Evolutionary conservation across 2,888 invertebrate genomes (phyloP).

Genomic region (Hypena proboscidalis): DNA sequence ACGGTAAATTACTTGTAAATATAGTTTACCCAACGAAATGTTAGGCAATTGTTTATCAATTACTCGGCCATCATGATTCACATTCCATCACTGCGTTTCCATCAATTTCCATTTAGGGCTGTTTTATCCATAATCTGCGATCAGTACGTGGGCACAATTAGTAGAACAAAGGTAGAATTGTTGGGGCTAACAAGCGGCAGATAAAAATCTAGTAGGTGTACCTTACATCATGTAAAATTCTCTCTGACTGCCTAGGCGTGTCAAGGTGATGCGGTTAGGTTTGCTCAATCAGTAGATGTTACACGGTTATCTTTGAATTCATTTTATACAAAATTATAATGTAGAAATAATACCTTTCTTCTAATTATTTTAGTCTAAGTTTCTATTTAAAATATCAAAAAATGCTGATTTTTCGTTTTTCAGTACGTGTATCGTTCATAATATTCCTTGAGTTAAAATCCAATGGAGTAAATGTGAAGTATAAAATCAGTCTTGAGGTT

Average conservation of each 20-base stretch:
- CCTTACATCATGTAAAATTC: conserved; percentile 47
- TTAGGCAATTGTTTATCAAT: conserved; percentile 2
- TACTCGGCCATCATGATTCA: background rate
- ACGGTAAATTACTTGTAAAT: conserved; percentile 3
- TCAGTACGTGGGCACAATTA: conserved; percentile 17
- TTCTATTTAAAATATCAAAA: background rate
- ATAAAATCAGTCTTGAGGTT: too few species aligned
- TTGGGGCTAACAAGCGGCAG: conserved; percentile 33
- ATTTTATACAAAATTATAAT: background rate
- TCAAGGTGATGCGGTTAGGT: conserved; percentile 59
- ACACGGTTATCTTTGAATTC: conserved; percentile 1
- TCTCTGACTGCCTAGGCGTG: conserved; percentile 51
- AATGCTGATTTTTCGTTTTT: too few species aligned
- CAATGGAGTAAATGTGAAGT: too few species aligned
- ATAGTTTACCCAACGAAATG: background rate
- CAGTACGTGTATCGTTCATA: too few species aligned
- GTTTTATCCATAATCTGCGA: conserved; percentile 19
- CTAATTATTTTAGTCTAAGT: too few species aligned
- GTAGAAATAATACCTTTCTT: too few species aligned
- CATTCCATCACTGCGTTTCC: conserved; percentile 7
- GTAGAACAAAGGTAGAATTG: conserved; percentile 7
- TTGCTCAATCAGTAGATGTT: conserved; percentile 47
- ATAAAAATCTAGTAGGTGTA: conserved; percentile 36
- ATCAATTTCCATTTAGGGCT: conserved; percentile 21
- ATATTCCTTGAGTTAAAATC: too few species aligned